phyloP scores from a whole-genome alignment of 2,888 invertebrate genomes.

The Synanthedon myopaeformis region DNA sequence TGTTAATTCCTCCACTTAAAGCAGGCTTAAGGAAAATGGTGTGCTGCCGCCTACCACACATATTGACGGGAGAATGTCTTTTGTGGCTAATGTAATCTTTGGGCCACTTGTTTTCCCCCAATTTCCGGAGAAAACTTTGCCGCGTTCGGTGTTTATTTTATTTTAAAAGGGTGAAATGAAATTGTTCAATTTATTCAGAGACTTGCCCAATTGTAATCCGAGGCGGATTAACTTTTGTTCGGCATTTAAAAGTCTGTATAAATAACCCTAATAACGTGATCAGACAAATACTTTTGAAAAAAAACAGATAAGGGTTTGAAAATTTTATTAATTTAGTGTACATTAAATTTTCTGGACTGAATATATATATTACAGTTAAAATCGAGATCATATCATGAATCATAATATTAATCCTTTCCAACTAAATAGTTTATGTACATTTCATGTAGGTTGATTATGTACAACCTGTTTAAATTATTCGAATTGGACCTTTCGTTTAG shows the following conservation, averaged over 20 bases:
- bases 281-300: background rate
- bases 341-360: too few species aligned
- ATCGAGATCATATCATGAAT: too few species aligned
- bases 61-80: background rate
- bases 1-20: conserved; percentile 1
- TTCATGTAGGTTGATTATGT: too few species aligned
- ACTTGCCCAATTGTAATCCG: background rate
- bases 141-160: background rate
- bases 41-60: background rate
- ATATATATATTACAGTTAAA: too few species aligned
- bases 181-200: background rate
- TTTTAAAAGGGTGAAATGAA: background rate
- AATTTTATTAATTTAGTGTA: too few species aligned
- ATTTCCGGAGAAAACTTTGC: background rate
- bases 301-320: background rate
- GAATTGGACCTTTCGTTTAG: too few species aligned
- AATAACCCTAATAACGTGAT: background rate
- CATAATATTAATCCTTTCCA: too few species aligned
- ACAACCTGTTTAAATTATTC: too few species aligned
- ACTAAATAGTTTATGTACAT: too few species aligned
- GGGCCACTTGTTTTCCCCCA: background rate
- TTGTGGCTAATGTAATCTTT: background rate
- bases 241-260: background rate
- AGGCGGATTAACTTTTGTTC: background rate
- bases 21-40: background rate